phyloP scores from a whole-genome alignment of 2,888 invertebrate genomes.

The Lasius platythorax region DNA sequence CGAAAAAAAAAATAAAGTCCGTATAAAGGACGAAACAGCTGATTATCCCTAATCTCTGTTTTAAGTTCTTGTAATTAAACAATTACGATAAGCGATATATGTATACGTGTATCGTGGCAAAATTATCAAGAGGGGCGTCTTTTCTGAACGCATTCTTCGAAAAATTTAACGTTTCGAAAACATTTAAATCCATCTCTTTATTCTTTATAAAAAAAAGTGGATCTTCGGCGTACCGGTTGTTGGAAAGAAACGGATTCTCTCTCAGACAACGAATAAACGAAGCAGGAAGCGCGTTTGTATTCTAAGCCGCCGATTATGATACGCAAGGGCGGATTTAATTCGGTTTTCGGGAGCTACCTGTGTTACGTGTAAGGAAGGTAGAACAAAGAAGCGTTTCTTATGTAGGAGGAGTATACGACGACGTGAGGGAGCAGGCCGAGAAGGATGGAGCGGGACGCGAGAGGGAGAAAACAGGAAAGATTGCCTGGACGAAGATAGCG shows the following conservation, averaged over 20 bases:
- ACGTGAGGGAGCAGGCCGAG: neutral
- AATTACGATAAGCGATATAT: neutral
- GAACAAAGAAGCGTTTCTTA: constrained; percentile 52
- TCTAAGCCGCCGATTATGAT: constrained; percentile 19
- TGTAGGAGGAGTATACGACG: constrained; percentile 16
- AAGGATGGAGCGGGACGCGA: neutral
- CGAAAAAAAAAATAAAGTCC: neutral
- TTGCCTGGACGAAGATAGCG: constrained; percentile 50
- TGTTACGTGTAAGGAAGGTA: constrained; percentile 26
- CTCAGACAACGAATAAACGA: neutral
- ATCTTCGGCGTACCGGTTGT: neutral
- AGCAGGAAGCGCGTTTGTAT: constrained; percentile 1
- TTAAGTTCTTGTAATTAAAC: neutral
- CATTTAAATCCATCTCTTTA: neutral
- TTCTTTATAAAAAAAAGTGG: neutral
- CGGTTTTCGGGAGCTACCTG: constrained; percentile 44
- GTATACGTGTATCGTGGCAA: neutral
- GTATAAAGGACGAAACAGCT: neutral
- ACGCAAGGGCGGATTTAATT: constrained; percentile 34
- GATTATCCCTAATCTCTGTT: neutral
- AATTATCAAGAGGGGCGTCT: neutral
- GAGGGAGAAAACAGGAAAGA: constrained; percentile 51
- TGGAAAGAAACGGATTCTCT: neutral
- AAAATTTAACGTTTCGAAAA: neutral
- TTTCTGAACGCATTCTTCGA: neutral